Conservation (phyloP, 1,140 invertebrate genomes). For the Anastrepha obliqua region DNA sequence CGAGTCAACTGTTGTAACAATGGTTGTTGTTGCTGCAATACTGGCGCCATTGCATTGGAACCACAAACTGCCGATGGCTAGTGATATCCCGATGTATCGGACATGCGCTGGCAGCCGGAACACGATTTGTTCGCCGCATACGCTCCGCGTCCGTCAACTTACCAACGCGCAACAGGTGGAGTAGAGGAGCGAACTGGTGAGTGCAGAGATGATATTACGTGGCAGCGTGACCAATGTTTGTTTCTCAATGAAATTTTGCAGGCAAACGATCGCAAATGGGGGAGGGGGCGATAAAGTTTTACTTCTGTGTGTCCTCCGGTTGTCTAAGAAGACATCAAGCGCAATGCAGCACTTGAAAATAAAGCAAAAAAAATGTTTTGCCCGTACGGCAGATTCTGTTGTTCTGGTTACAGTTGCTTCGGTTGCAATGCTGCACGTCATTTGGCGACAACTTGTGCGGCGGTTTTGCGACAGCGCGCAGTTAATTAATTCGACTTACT, state of each 20-base stretch:
- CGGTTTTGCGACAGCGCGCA: constrained; percentile 54
- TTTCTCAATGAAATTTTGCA: constrained; percentile 42
- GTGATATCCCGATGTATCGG: constrained; percentile 5
- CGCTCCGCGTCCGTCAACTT: background rate
- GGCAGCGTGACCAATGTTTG: constrained; percentile 36
- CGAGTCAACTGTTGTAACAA: constrained; percentile 20
- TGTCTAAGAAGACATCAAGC: constrained; percentile 71
- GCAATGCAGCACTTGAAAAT: background rate
- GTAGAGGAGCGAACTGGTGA: background rate
- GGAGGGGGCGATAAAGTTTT: background rate
- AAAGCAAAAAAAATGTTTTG: background rate
- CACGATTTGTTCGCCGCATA: constrained; percentile 29
- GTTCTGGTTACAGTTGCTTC: background rate
- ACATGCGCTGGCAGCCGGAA: constrained; percentile 47
- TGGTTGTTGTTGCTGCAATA: background rate
- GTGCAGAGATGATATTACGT: constrained; percentile 11
- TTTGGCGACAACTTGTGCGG: constrained; percentile 56
- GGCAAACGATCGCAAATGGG: background rate
- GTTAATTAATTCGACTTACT: constrained; percentile 71
- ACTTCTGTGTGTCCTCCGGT: constrained; percentile 72
- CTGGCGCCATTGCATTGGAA: constrained; percentile 6
- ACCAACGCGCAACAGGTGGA: constrained; percentile 16
- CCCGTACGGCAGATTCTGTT: background rate
- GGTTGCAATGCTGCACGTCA: background rate
- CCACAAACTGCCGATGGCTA: constrained; percentile 19